These are phyloP conservation scores for Asteroscopus sphinx DNA, from an alignment of 2,888 invertebrate genomes.

Conservation along the genomic window DNA sequence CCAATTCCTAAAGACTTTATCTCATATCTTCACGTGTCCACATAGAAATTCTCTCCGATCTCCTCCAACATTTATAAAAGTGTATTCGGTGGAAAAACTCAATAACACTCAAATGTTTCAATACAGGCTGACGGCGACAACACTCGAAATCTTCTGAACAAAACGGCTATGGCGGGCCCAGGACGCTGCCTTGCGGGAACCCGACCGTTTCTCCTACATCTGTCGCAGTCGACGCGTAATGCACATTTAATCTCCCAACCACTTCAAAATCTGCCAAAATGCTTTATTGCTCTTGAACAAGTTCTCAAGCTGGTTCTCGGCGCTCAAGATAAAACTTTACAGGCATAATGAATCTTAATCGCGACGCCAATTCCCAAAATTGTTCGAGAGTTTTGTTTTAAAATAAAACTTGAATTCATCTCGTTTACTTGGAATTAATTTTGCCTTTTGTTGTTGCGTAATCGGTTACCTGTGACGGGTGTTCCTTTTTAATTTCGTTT, in stretches of 20 bases:
- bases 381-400: constrained; percentile 85
- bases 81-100: constrained; percentile 44
- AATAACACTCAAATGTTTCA: constrained; percentile 63
- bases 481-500: constrained; percentile 70
- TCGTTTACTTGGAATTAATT: constrained; percentile 81
- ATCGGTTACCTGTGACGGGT: constrained; percentile 80
- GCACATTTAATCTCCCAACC: constrained; percentile 85
- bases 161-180: constrained; percentile 54
- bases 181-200: constrained; percentile 54
- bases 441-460: constrained; percentile 80
- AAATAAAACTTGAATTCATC: constrained; percentile 84
- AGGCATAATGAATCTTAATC: constrained; percentile 89
- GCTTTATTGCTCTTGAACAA: constrained; percentile 87
- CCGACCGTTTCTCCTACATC: constrained; percentile 66
- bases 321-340: constrained; percentile 87
- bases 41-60: constrained; percentile 12
- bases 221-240: constrained; percentile 81
- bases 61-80: constrained; percentile 40
- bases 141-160: constrained; percentile 49
- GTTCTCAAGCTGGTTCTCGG: constrained; percentile 74
- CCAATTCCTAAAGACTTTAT: constrained; percentile 19
- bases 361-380: constrained; percentile 85
- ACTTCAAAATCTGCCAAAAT: constrained; percentile 88
- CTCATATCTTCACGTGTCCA: constrained; percentile 17
- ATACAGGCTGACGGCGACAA: constrained; percentile 56